Base-by-base conservation (phyloP, 2,888 invertebrate species). In the Rhamnusium bicolor region DNA sequence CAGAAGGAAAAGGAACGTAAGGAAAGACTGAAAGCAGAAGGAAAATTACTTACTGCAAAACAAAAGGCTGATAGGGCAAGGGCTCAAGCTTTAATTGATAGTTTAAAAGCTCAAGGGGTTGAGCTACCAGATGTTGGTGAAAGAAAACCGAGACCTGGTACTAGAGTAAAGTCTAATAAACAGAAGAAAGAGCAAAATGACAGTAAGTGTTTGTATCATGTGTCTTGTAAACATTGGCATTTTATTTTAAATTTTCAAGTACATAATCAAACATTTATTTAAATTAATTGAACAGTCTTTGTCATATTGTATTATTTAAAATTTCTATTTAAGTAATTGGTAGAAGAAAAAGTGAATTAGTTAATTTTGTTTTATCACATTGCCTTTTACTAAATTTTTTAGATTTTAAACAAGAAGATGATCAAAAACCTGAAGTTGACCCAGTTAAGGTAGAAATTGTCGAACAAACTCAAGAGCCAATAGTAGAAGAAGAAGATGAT, bases 11-110 rank as follows among this genome's bases (percentile, higher is more conserved):
- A 96, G 85, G 98, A 98, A 85, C 92, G 95, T 62, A 97, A 96
- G 87, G 97, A 97, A 84, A 91, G 96, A 84, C 90, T 97, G 81
- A 98, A 98, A 88, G 96, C 96, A n/a, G 98, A 98, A 89, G 99
- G 99, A 1, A 98, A 97, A 88, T 90, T 97, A 32, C 89, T 98
- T 72, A 98, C 98, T 1, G 93, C 96, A 0, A 98, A 98, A 87
- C 98, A 99, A 86, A 98, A 96, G 86, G 95, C 95, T 78, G 97
- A 97, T 82, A 92, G 94, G 76, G 95, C 95, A 0, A 91, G 97
- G 79, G 96, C 97, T 6, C 95, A 96, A 87, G 96, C 95, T 71
- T 92, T 97, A 91, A 89, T 98, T 74, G 96, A 97, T 66, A 94
- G 95, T 1, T 89, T 97, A 49, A 96, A 96, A 87, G 96, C 96